Percentiles rank a stretch among this genome's conserved stretches.
These are phyloP conservation scores for Troides oblongomaculatus DNA, from an alignment of 2,888 invertebrate genomes.

Conservation along the genomic window DNA sequence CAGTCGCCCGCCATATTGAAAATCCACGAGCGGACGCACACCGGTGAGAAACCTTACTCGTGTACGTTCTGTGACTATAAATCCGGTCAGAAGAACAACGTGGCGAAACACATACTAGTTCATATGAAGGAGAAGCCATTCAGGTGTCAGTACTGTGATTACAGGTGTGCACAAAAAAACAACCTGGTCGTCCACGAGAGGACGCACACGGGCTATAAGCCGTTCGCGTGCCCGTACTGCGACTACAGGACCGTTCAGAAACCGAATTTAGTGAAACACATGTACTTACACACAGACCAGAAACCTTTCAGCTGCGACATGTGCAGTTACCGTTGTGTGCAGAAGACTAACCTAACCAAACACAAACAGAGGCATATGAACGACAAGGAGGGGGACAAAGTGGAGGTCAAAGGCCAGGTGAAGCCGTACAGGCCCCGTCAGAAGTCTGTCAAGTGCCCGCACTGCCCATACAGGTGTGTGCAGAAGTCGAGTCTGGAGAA, in stretches of 20 bases:
- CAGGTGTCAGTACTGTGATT: constrained; percentile 73
- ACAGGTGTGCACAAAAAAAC: constrained; percentile 74
- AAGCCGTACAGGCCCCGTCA: constrained; percentile 70
- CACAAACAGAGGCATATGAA: constrained; percentile 72
- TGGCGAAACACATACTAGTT: constrained; percentile 73
- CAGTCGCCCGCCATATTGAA: constrained; percentile 75
- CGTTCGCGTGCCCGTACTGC: constrained; percentile 73
- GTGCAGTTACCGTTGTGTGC: constrained; percentile 72
- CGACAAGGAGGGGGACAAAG: constrained; percentile 59
- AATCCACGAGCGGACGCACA: constrained; percentile 73
- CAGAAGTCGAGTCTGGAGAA: constrained; percentile 74
- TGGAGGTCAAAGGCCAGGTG: constrained; percentile 51
- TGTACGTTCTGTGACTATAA: constrained; percentile 75
- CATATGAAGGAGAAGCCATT: constrained; percentile 78
- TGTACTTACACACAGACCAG: constrained; percentile 75
- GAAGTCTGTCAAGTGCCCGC: constrained; percentile 67
- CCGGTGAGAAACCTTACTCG: constrained; percentile 72
- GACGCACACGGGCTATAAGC: constrained; percentile 75
- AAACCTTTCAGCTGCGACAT: constrained; percentile 74
- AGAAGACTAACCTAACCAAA: constrained; percentile 73
- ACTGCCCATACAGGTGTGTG: constrained; percentile 68
- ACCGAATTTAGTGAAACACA: constrained; percentile 75
- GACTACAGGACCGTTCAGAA: constrained; percentile 75
- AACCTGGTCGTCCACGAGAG: constrained; percentile 74
- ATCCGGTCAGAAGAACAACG: constrained; percentile 75